Base-by-base conservation (phyloP, 2,888 invertebrate genomes). In the Epinotia brunnichana region DNA sequence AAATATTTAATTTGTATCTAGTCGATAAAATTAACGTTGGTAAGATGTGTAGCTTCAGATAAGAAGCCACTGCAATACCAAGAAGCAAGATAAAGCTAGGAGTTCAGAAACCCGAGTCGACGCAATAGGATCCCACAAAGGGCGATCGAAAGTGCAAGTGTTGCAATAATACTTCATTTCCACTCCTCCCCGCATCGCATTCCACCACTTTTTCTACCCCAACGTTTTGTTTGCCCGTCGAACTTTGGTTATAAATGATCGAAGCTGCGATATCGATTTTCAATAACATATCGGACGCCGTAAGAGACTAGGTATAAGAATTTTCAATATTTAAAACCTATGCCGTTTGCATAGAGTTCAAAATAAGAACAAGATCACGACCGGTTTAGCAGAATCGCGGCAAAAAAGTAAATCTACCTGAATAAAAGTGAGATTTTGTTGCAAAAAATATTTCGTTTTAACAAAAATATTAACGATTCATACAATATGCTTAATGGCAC, bases 61-160 rank as follows among this genome's bases (percentile, higher is more conserved):
- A 60, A 48, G 68, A 59, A 69, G 15, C 44, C 29, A 19, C 39
- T 15, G 54, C 61, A 61, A 62, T 73, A 73, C 69, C 44, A 29
- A 63, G 69, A 63, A 69, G 51, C 57, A n/a, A 59, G n/a, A 69
- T 69, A 70, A n/a, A n/a, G n/a, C n/a, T n/a, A n/a, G n/a, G n/a
- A 48, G 61, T 62, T 56, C 54, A 54, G 73, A 66, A 72, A 74
- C 67, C 70, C 17, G 69, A 73, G 73, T 44, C 48, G 67, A 68
- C 77, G 88, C 82, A 84, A 88, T 82, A 77, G 76, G 85, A 86
- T 80, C 78, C 78, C 78, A 84, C 84, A 83, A 85, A 84, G 82
- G 83, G 81, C 83, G 79, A 85, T 86, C 82, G 91, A 93, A 92
- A 94, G 92, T 91, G 93, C 92, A 93, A 93, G 93, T 94, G 93